Conservation (phyloP, 2,888 invertebrate genomes). For the Microdon myrmicae region DNA sequence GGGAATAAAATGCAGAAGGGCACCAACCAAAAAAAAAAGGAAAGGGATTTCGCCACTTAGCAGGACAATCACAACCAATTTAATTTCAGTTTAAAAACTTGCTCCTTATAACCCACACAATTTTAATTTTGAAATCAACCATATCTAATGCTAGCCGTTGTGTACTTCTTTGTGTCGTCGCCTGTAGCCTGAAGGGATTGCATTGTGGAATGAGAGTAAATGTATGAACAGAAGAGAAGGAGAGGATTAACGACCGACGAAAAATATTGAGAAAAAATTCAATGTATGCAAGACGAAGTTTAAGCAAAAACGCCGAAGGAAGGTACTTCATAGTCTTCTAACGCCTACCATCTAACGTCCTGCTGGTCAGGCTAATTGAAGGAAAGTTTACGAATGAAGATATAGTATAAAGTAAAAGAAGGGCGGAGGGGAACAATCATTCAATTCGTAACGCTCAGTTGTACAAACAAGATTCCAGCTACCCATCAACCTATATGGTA, state of each 20-base stretch:
- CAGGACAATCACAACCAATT: slow-evolving; percentile 49
- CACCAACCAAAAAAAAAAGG: slow-evolving; percentile 5
- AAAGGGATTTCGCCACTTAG: slow-evolving; percentile 40
- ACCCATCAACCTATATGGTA: slow-evolving; percentile 61
- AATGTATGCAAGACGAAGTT: not conserved
- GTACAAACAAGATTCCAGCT: slow-evolving; percentile 13
- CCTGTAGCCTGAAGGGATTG: slow-evolving; percentile 25
- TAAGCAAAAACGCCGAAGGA: not conserved
- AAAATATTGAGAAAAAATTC: too few species aligned
- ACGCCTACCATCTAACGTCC: slow-evolving; percentile 15
- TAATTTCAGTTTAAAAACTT: slow-evolving; percentile 48
- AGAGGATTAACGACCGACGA: slow-evolving; percentile 11
- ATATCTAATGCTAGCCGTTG: slow-evolving; percentile 32
- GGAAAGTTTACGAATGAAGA: slow-evolving; percentile 22
- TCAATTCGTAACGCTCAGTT: not conserved
- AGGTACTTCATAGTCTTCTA: too few species aligned
- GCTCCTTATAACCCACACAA: slow-evolving; percentile 44
- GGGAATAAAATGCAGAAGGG: not conserved
- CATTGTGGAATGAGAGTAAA: slow-evolving; percentile 16
- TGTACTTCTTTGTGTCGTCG: slow-evolving; percentile 9
- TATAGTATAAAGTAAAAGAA: too few species aligned
- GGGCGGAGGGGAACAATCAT: too few species aligned
- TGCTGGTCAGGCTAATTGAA: slow-evolving; percentile 24
- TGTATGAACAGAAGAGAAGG: slow-evolving; percentile 8
- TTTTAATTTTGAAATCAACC: slow-evolving; percentile 48